Evolutionary conservation across 2,113 vertebrate species (phyloP), one percentile per base, ranked within the genome.

Genomic region (Oryzias javanicus): DNA sequence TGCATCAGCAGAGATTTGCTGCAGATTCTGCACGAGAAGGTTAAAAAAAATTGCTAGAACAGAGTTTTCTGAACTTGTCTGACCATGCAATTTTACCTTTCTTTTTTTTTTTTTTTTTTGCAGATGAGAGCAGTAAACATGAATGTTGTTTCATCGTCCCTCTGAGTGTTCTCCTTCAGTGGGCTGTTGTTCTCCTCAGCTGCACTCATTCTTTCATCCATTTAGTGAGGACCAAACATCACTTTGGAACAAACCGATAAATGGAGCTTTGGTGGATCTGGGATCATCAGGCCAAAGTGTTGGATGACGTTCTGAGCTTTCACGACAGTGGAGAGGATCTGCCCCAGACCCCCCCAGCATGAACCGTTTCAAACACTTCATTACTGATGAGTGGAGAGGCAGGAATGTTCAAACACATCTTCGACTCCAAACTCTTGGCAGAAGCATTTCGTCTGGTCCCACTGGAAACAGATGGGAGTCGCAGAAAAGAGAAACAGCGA

Each of bases 301-400:
- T 72, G 64, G 40, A n/a, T 69, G 74, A 82, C 52, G 56, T 49
- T 66, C 55, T 13, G 19, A 65, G 54, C 49, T 67, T 60, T 76
- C 77, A 64, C 46, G 60, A 54, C 52, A 49, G 44, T 50, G 67
- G 65, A 44, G 65, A 49, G 57, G 56, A 76, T 73, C 72, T 49
- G 69, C 71, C 74, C 72, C 69, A 29, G 54, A 49, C 60, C 60
- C 24, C 68, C 16, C 17, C 55, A 57, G 18, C 50, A 55, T 18
- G 3, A 13, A 24, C 59, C 4, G 47, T 84, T 81, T 83, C 82
- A 87, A 83, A 90, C 89, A 87, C 72, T 46, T 80, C 74, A 69
- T 87, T 82, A 84, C 78, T 64, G 84, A 88, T 88, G 89, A 88
- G 66, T 84, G 87, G 86, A 13, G 58, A 86, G 71, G 70, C 68